Conservation (phyloP, 2,113 vertebrate genomes). For the Delphinapterus leucas region DNA sequence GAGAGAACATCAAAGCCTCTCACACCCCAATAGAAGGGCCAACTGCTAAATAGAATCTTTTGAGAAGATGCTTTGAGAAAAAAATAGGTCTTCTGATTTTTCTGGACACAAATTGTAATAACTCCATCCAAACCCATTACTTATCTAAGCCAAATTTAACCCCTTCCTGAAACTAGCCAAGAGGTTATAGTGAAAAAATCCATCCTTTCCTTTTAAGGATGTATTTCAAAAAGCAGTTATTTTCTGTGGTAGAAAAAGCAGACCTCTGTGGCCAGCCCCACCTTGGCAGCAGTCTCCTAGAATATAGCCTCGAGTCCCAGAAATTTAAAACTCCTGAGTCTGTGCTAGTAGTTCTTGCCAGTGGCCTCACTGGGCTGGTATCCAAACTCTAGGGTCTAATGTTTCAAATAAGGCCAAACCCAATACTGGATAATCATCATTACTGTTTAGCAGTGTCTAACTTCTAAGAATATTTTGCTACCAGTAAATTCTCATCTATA, state of each 20-base stretch:
- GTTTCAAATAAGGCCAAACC: slow-evolving; percentile 63
- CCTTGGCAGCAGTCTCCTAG: slow-evolving; percentile 37
- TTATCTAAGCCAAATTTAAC: slow-evolving; percentile 48
- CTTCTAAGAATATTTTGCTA: slow-evolving; percentile 59
- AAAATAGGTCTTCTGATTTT: not conserved
- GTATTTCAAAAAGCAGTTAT: slow-evolving; percentile 19
- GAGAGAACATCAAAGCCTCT: not conserved
- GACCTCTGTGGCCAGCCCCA: not conserved
- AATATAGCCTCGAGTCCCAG: slow-evolving; percentile 29
- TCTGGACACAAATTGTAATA: not conserved
- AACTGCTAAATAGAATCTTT: not conserved
- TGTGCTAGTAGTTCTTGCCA: not conserved
- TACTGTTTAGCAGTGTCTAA: slow-evolving; percentile 44
- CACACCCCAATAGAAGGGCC: not conserved
- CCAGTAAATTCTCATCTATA: not conserved
- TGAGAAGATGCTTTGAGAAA: slow-evolving; percentile 1
- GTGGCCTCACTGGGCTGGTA: slow-evolving; percentile 24
- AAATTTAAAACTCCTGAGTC: slow-evolving; percentile 59
- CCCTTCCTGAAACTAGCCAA: slow-evolving; percentile 12
- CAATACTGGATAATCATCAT: slow-evolving; percentile 31
- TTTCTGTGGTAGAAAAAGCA: slow-evolving; percentile 55
- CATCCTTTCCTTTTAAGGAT: slow-evolving; percentile 42
- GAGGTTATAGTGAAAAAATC: slow-evolving; percentile 19
- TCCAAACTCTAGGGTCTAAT: slow-evolving; percentile 48
- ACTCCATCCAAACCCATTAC: not conserved